Evolutionary conservation across 64 coral and sea anemone genomes (phyloP), one percentile per base, ranked within the genome.

Genomic region (Montipora efflorescens): DNA sequence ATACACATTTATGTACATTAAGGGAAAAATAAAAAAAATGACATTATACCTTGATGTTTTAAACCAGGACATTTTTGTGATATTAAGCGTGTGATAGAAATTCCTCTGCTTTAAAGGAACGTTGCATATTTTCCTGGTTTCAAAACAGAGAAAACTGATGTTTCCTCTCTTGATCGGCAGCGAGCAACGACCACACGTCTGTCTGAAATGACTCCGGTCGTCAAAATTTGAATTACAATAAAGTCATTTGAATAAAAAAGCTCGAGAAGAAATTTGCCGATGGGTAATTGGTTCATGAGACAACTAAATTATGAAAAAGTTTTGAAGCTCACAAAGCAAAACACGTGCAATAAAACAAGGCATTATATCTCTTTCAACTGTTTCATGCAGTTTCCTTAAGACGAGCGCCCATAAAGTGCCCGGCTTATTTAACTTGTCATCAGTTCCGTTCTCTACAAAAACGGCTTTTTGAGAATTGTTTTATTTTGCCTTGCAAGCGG

Each of bases 231-330:
- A 86, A 86, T 86, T 71, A 86, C 82, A 86, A 86, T 86, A 5
- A 72, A 28, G 16, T 86, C 62, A 86, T 86, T 86, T 86, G 82
- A 86, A 86, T 86, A 71, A 36, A 71, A 49, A 62, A 8, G 18
- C 13, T 19, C 15, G 50, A 67, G 58, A 6, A 68, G 45, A 64
- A 72, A 70, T 19, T 86, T 16, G 10, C 58, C 62, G 66, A 72
- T 70, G 4, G 61, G 61, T 15, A 64, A 64, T 64, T 86, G 67
- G 15, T 86, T 62, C 48, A 70, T 22, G 66, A 86, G 62, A 16
- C 14, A 86, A 69, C 64, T 86, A 86, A 86, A 86, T 86, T 86
- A 86, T 86, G 82, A 71, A 86, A 72, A 23, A 49, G 82, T 21
- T 85, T 85, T 85, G 5, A 70, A n/a, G 46, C 82, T 15, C 64